These are phyloP conservation scores for Phoeniculus purpureus DNA, from an alignment of 2,797 vertebrate species.

Conservation along the genomic window DNA sequence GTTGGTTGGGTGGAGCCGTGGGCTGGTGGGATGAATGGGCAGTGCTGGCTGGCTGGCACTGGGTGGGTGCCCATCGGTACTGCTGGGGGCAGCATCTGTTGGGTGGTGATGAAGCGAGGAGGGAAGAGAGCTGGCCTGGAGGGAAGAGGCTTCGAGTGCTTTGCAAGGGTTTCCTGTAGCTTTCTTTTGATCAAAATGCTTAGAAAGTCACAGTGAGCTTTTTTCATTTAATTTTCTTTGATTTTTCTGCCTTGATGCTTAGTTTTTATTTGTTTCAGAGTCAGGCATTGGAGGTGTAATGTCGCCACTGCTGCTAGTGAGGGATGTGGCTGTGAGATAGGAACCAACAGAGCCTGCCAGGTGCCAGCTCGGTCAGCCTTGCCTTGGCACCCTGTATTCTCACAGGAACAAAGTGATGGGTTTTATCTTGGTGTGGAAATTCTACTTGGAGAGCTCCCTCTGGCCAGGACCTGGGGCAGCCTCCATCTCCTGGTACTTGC, in stretches of 20 bases:
- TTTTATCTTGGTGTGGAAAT: neutral
- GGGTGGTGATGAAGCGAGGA: neutral
- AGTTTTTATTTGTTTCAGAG: neutral
- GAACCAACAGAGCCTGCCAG: neutral
- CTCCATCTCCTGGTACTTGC: neutral
- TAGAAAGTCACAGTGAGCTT: neutral
- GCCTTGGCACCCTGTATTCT: neutral
- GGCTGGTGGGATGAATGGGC: slow-evolving; percentile 43
- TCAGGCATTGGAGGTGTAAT: neutral
- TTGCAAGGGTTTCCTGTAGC: neutral
- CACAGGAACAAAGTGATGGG: neutral
- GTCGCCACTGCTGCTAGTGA: fast-evolving
- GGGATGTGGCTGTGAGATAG: neutral
- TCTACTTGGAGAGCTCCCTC: neutral
- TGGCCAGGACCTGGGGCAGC: neutral
- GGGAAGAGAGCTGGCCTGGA: neutral
- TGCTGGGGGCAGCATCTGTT: neutral
- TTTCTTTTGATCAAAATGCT: neutral
- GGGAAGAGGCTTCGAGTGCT: neutral
- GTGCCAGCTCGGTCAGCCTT: neutral
- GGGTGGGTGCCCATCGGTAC: neutral
- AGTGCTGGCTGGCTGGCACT: neutral
- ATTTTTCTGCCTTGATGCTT: neutral
- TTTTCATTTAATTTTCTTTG: neutral
- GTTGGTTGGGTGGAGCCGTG: slow-evolving; percentile 46